phyloP scores from a whole-genome alignment of 1,140 invertebrate species.

The Drosophila suzukii region DNA sequence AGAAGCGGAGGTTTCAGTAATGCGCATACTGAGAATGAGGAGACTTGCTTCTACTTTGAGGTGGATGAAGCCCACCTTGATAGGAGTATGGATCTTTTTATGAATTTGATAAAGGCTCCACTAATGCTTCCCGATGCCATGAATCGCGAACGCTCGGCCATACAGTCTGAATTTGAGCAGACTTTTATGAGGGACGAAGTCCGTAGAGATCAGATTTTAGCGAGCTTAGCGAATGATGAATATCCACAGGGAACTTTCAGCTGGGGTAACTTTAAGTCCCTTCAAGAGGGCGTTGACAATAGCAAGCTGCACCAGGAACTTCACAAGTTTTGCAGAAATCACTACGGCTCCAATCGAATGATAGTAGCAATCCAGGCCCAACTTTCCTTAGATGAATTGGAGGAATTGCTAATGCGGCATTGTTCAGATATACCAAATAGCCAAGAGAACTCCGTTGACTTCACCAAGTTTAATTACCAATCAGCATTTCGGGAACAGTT shows the following conservation, averaged over 20 bases:
- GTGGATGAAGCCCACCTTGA: conserved; percentile 91
- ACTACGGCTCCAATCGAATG: conserved; percentile 96
- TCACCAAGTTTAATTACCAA: conserved; percentile 81
- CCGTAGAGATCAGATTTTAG: conserved; percentile 89
- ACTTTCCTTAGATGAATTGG: conserved; percentile 90
- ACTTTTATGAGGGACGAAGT: conserved; percentile 67
- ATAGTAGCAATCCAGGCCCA: conserved; percentile 92
- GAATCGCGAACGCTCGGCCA: conserved; percentile 93
- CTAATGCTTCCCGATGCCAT: conserved; percentile 94
- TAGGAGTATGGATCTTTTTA: conserved; percentile 92
- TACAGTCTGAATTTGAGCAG: conserved; percentile 90
- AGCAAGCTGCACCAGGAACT: conserved; percentile 88
- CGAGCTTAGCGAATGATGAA: conserved; percentile 87
- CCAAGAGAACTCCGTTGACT: conserved; percentile 86
- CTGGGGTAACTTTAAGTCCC: conserved; percentile 92
- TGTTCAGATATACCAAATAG: conserved; percentile 89
- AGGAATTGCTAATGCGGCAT: conserved; percentile 87
- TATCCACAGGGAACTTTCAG: conserved; percentile 93
- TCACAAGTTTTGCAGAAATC: conserved; percentile 91
- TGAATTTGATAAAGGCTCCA: conserved; percentile 95
- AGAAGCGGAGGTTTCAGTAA: conserved; percentile 93
- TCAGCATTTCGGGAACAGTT: conserved; percentile 88
- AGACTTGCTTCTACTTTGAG: conserved; percentile 95
- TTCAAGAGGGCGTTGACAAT: conserved; percentile 88
- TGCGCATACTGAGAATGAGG: conserved; percentile 93